Conservation (phyloP, 2,888 invertebrate species). For the Ypsolopha scabrella region DNA sequence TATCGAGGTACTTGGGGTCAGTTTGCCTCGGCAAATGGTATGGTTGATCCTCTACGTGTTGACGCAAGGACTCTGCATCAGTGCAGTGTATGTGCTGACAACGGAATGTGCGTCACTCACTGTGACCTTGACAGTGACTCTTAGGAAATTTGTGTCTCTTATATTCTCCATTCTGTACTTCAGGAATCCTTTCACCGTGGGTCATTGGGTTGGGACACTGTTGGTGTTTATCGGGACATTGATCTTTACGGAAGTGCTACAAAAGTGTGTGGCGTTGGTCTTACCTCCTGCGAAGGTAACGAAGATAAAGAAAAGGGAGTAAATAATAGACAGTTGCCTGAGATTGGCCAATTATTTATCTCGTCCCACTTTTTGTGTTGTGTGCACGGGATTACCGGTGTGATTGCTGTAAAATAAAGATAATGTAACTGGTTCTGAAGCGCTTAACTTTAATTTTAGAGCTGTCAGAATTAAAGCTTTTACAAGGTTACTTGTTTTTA, state of each 20-base stretch:
- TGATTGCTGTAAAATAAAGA: not conserved
- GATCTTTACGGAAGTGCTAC: slow-evolving; percentile 86
- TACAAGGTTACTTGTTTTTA: too few species aligned
- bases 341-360: too few species aligned
- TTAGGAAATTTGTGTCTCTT: slow-evolving; percentile 94
- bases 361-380: too few species aligned
- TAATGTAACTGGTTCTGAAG: too few species aligned
- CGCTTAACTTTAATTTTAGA: too few species aligned
- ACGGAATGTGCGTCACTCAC: slow-evolving; percentile 94
- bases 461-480: too few species aligned
- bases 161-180: slow-evolving; percentile 97
- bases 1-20: slow-evolving; percentile 71
- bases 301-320: slow-evolving; percentile 37
- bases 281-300: slow-evolving; percentile 28
- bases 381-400: too few species aligned
- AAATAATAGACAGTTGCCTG: too few species aligned
- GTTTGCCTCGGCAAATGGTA: slow-evolving; percentile 80
- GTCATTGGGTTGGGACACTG: slow-evolving; percentile 92
- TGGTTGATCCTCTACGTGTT: slow-evolving; percentile 85
- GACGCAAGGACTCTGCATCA: slow-evolving; percentile 94
- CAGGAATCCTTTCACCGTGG: slow-evolving; percentile 90
- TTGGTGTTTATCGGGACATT: slow-evolving; percentile 94
- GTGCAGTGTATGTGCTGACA: slow-evolving; percentile 93
- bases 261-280: slow-evolving; percentile 52
- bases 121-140: slow-evolving; percentile 94